phyloP scores from a whole-genome alignment of 2,888 invertebrate species.

The Boloria selene region DNA sequence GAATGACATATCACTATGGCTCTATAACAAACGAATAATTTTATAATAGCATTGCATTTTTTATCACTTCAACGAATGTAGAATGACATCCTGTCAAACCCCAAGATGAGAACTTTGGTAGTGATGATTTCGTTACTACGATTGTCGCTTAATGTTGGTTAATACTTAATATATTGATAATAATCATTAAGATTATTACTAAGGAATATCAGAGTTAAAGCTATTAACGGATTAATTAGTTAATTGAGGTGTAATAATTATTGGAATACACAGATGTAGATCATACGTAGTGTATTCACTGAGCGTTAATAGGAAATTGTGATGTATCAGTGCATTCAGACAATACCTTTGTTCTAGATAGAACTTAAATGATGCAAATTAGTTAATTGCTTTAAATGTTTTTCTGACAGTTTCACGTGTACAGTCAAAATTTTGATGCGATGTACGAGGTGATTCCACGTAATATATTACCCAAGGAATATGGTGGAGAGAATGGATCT shows the following conservation, averaged over 20 bases:
- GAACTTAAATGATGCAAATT: slow-evolving; percentile 1
- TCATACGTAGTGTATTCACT: slow-evolving; percentile 7
- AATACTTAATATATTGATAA: neutral
- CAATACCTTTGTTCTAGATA: slow-evolving; percentile 5
- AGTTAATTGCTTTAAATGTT: neutral
- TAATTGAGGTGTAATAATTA: slow-evolving; percentile 25
- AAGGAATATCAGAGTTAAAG: slow-evolving; percentile 6
- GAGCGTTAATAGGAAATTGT: slow-evolving; percentile 12
- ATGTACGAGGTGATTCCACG: slow-evolving; percentile 69
- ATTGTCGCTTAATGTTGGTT: neutral
- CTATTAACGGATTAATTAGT: slow-evolving; percentile 19
- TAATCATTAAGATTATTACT: slow-evolving; percentile 5
- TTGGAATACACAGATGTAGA: slow-evolving; percentile 8
- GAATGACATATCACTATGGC: no score
- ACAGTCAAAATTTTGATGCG: neutral
- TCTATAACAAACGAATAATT: no score
- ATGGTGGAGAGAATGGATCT: slow-evolving; percentile 79
- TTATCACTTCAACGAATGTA: neutral
- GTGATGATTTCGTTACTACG: no score
- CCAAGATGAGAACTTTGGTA: no score
- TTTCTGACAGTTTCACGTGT: neutral
- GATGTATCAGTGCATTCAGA: slow-evolving; percentile 5
- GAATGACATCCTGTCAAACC: no score
- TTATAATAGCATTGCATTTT: no score
- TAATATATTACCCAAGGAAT: slow-evolving; percentile 78